Conservation (phyloP, 2,888 invertebrate genomes). For the Lithophane semibrunnea region DNA sequence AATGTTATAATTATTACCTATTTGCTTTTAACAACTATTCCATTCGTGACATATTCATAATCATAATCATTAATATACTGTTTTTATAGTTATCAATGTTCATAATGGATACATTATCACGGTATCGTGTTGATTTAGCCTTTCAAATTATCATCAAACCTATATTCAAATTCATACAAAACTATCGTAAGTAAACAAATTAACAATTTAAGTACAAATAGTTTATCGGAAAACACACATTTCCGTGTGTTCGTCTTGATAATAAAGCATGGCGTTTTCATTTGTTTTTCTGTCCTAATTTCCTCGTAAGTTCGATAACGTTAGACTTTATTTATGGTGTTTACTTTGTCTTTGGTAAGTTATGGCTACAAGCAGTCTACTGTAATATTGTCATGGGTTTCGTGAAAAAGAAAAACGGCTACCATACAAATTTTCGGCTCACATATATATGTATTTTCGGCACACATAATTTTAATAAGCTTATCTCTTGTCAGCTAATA, state of each 20-base stretch:
- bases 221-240: conserved; percentile 9
- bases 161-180: conserved; percentile 9
- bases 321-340: conserved; percentile 46
- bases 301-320: conserved; percentile 18
- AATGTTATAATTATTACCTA: neutral
- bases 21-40: neutral
- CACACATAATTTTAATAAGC: neutral
- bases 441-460: neutral
- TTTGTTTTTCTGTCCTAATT: conserved; percentile 23
- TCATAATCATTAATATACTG: neutral
- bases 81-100: too few relatives aligned
- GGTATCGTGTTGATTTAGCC: conserved; percentile 8
- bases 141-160: neutral
- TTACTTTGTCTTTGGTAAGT: conserved; percentile 22
- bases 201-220: neutral
- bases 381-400: neutral
- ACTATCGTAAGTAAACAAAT: conserved; percentile 16
- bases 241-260: conserved; percentile 19
- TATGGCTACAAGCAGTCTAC: neutral
- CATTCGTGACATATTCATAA: conserved; percentile 1
- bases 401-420: neutral
- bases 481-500: too few relatives aligned
- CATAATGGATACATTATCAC: conserved; percentile 4
- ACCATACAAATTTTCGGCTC: neutral
- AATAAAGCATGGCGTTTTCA: conserved; percentile 6